phyloP scores from a whole-genome alignment of 2,113 vertebrate genomes.

The Sigmodon hispidus region DNA sequence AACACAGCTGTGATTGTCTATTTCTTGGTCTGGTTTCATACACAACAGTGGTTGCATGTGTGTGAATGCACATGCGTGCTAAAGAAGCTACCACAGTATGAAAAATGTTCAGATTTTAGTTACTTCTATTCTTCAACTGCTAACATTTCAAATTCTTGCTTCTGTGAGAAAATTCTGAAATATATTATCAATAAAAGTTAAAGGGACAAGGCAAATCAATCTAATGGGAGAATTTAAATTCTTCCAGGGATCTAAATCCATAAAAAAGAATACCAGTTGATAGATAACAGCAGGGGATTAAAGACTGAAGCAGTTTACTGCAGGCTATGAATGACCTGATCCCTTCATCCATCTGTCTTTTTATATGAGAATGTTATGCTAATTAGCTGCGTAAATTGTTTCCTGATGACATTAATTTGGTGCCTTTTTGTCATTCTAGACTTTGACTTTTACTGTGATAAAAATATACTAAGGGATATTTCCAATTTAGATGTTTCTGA shows the following conservation, averaged over 20 bases:
- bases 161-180: constrained; percentile 59
- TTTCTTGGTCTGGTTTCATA: neutral
- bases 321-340: constrained; percentile 71
- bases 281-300: constrained; percentile 67
- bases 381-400: constrained; percentile 79
- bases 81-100: neutral
- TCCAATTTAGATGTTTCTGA: constrained; percentile 75
- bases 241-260: constrained; percentile 60
- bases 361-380: constrained; percentile 72
- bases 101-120: constrained; percentile 30
- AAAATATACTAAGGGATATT: constrained; percentile 77
- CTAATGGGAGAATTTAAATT: constrained; percentile 62
- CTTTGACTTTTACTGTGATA: constrained; percentile 79
- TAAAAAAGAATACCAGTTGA: constrained; percentile 67
- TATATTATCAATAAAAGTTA: constrained; percentile 59
- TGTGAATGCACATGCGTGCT: neutral
- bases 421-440: constrained; percentile 76
- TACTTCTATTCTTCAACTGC: constrained; percentile 1
- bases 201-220: constrained; percentile 60
- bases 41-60: neutral
- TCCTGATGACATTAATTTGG: constrained; percentile 77
- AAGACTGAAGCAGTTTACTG: constrained; percentile 77
- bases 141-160: constrained; percentile 15
- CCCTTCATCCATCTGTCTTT: constrained; percentile 79
- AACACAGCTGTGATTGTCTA: neutral